Evolutionary conservation across 2,888 invertebrate species (phyloP).

Genomic region (Macaria liturata): DNA sequence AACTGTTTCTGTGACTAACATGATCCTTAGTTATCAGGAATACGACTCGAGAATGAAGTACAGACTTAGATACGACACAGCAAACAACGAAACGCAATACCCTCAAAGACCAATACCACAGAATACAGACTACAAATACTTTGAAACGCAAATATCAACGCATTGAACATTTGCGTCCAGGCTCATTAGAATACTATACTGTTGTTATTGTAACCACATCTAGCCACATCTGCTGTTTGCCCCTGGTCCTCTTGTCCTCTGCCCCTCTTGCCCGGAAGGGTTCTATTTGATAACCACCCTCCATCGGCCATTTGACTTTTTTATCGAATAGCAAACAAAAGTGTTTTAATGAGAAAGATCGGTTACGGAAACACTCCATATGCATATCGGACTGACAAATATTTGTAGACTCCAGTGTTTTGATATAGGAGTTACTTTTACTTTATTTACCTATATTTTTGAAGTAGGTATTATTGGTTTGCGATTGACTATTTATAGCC

Average conservation of each 20-base stretch:
- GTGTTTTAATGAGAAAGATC: slow-evolving; percentile 76
- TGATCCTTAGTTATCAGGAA: no score
- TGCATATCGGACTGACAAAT: slow-evolving; percentile 71
- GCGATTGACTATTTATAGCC: no score
- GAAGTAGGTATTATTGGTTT: no score
- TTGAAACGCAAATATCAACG: no score
- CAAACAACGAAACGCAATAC: no score
- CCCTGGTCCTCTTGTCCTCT: slow-evolving; percentile 47
- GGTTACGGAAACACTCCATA: slow-evolving; percentile 76
- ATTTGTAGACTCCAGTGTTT: slow-evolving; percentile 53
- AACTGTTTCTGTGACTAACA: no score
- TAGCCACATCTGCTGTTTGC: slow-evolving; percentile 76
- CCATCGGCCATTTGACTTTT: slow-evolving; percentile 74
- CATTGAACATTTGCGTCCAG: slow-evolving; percentile 30
- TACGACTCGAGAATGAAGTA: no score
- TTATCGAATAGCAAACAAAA: slow-evolving; percentile 71
- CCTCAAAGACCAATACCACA: no score
- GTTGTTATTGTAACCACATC: slow-evolving; percentile 79
- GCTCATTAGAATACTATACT: slow-evolving; percentile 74
- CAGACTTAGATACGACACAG: no score
- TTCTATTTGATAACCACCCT: slow-evolving; percentile 55
- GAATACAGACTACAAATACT: slow-evolving; percentile 8
- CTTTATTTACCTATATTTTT: neutral
- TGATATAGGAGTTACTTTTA: slow-evolving; percentile 23
- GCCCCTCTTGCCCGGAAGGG: slow-evolving; percentile 17